Conservation (phyloP, 1,140 invertebrate genomes). For the Neodiprion virginianus region DNA sequence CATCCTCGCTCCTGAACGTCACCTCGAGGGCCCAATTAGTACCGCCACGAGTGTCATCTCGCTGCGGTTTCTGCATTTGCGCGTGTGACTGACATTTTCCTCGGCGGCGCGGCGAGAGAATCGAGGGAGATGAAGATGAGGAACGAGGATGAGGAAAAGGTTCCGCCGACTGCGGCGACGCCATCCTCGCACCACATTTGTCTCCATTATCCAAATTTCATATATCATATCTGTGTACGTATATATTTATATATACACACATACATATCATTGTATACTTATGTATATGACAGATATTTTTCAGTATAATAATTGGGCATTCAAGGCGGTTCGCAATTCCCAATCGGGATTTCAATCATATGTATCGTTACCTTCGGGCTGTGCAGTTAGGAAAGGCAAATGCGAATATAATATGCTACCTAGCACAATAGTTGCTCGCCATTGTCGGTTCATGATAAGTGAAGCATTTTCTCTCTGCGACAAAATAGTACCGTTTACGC, state of each 20-base stretch:
- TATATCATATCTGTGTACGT: background rate
- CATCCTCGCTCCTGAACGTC: slow-evolving; percentile 41
- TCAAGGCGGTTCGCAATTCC: slow-evolving; percentile 24
- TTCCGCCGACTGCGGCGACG: background rate
- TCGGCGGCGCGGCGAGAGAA: slow-evolving; percentile 31
- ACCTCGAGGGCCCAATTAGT: slow-evolving; percentile 62
- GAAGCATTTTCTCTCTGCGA: no score
- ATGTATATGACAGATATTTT: slow-evolving; percentile 45
- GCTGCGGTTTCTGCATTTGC: slow-evolving; percentile 55
- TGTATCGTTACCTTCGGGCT: no score
- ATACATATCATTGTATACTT: slow-evolving; percentile 19
- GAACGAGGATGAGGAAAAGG: slow-evolving; percentile 25
- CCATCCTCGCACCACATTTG: slow-evolving; percentile 19
- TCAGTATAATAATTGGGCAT: slow-evolving; percentile 55
- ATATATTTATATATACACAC: slow-evolving; percentile 17
- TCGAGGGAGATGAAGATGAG: slow-evolving; percentile 22
- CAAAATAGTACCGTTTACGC: no score
- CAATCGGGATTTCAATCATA: no score
- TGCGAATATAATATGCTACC: no score
- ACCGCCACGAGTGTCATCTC: slow-evolving; percentile 59
- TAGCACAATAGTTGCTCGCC: no score
- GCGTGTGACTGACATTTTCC: slow-evolving; percentile 56
- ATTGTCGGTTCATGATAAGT: no score
- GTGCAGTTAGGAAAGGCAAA: no score
- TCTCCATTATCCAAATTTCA: slow-evolving; percentile 20